Conservation (phyloP, 2,797 vertebrate species). For the Hippoglossus hippoglossus region DNA sequence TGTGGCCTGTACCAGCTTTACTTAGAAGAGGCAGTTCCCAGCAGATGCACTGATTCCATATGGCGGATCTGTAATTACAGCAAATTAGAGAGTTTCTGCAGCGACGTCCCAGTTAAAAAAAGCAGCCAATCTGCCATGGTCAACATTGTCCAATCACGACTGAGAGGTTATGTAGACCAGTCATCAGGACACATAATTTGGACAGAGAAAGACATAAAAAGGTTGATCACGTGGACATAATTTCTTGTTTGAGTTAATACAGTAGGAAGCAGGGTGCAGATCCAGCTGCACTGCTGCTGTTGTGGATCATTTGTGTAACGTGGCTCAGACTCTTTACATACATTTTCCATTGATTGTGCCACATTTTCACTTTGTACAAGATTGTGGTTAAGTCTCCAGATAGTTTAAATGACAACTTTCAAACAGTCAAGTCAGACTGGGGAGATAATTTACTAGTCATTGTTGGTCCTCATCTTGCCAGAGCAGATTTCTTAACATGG, state of each 20-base stretch:
- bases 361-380: slow-evolving; percentile 1
- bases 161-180: slow-evolving; percentile 31
- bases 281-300: background rate
- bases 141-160: slow-evolving; percentile 33
- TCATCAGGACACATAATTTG: slow-evolving; percentile 48
- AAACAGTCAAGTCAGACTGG: background rate
- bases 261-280: slow-evolving; percentile 6
- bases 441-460: slow-evolving; percentile 6
- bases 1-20: slow-evolving; percentile 41
- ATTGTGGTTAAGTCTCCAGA: background rate
- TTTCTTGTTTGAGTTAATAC: background rate
- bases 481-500: background rate
- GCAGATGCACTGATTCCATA: slow-evolving; percentile 67
- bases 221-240: slow-evolving; percentile 22
- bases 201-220: slow-evolving; percentile 27
- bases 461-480: slow-evolving; percentile 5
- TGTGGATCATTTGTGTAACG: background rate
- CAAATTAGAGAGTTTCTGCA: slow-evolving; percentile 74
- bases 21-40: slow-evolving; percentile 29
- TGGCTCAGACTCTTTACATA: slow-evolving; percentile 3
- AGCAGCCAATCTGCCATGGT: slow-evolving; percentile 57
- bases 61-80: slow-evolving; percentile 79
- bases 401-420: background rate
- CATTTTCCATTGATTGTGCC: background rate
- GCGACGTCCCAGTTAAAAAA: slow-evolving; percentile 52